Conservation (phyloP, 2,113 vertebrate species). For the Acrocephalus arundinaceus region DNA sequence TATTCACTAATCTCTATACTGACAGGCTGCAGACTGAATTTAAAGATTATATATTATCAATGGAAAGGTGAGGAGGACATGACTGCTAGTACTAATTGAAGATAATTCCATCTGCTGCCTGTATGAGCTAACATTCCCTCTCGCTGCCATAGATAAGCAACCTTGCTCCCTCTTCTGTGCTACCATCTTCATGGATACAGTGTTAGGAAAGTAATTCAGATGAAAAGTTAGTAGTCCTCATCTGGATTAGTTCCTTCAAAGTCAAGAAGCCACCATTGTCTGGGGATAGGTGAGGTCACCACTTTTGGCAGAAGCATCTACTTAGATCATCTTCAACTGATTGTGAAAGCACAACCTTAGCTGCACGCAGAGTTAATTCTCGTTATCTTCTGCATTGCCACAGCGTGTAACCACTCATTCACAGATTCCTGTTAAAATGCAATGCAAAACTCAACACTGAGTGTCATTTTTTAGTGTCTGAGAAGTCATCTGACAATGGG, state of each 20-base stretch:
- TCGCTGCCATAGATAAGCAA: not conserved
- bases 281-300: constrained; percentile 52
- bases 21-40: not conserved
- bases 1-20: not conserved
- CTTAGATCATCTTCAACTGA: constrained; percentile 54
- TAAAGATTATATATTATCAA: not conserved
- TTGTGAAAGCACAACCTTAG: constrained; percentile 40
- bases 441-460: not conserved
- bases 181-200: not conserved
- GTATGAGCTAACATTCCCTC: not conserved
- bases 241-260: not conserved
- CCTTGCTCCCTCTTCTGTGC: not conserved
- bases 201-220: not conserved
- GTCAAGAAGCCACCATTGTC: not conserved
- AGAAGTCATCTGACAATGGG: constrained; percentile 18
- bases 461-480: not conserved
- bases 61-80: not conserved
- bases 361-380: constrained; percentile 48
- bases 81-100: not conserved
- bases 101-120: not conserved
- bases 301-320: constrained; percentile 39
- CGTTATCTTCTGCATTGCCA: constrained; percentile 27
- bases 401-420: constrained; percentile 43
- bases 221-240: not conserved
- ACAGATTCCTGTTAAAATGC: constrained; percentile 30